Evolutionary conservation across 2,888 invertebrate species (phyloP).

Genomic region (Trichopria drosophilae): DNA sequence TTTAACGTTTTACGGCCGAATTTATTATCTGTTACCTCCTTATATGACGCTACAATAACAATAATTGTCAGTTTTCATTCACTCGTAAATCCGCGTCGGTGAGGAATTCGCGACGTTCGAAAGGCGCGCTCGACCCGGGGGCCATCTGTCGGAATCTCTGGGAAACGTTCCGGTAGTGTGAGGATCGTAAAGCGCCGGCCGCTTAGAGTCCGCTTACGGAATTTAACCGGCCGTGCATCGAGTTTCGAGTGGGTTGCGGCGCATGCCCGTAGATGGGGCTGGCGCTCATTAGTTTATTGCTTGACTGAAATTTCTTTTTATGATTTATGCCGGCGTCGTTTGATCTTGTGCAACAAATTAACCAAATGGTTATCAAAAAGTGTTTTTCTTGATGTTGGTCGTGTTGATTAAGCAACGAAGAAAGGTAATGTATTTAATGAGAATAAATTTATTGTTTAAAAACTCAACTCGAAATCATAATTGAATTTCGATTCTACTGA

Average conservation of each 20-base stretch:
- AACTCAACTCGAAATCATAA: too few relatives aligned
- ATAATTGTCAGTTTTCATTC: slow-evolving; percentile 59
- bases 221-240: slow-evolving; percentile 25
- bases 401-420: too few relatives aligned
- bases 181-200: slow-evolving; percentile 24
- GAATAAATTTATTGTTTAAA: too few relatives aligned
- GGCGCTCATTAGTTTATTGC: too few relatives aligned
- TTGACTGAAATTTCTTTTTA: too few relatives aligned
- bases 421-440: too few relatives aligned
- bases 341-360: too few relatives aligned
- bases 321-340: too few relatives aligned
- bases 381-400: too few relatives aligned
- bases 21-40: slow-evolving; percentile 60
- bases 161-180: slow-evolving; percentile 38
- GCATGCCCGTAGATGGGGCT: slow-evolving; percentile 44
- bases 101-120: slow-evolving; percentile 46
- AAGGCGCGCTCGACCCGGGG: slow-evolving; percentile 30
- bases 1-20: slow-evolving; percentile 57
- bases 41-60: slow-evolving; percentile 57
- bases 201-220: too few relatives aligned
- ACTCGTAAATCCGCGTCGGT: slow-evolving; percentile 50
- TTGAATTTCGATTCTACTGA: too few relatives aligned
- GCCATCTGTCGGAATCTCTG: slow-evolving; percentile 49
- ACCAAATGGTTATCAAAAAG: too few relatives aligned
- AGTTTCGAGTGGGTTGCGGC: slow-evolving; percentile 25